Percentiles rank a stretch among this genome's conserved stretches.
Evolutionary conservation across 1,140 invertebrate species (phyloP).

Genomic region (Lucilia cuprina): DNA sequence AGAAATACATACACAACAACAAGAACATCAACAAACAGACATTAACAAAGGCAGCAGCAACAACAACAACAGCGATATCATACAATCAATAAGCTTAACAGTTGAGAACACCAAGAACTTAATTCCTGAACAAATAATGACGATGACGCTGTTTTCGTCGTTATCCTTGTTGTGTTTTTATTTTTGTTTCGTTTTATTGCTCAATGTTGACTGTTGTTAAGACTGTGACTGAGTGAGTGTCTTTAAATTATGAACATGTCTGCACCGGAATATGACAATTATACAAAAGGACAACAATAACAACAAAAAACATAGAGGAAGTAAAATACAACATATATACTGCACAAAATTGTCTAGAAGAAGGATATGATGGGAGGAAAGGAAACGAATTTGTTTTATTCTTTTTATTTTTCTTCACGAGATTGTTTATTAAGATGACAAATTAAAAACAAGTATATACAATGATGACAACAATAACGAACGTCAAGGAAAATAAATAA

Average conservation of each 20-base stretch:
- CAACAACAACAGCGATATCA: background rate
- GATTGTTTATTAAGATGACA: background rate
- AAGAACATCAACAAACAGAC: too few relatives aligned
- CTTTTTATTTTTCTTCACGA: background rate
- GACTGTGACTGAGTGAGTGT: background rate
- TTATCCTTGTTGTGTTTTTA: too few relatives aligned
- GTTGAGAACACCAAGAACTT: background rate
- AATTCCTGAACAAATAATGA: background rate
- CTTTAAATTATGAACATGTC: background rate
- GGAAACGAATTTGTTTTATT: background rate
- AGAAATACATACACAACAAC: too few relatives aligned
- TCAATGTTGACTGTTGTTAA: too few relatives aligned
- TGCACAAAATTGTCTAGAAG: background rate
- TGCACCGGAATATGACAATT: conserved; percentile 20
- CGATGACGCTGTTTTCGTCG: too few relatives aligned
- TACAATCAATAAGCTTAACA: background rate
- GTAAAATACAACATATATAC: too few relatives aligned
- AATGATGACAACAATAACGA: background rate
- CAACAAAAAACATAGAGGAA: too few relatives aligned
- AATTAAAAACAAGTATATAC: background rate
- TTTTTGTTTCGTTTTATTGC: background rate
- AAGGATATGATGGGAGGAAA: background rate
- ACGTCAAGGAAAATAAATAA: too few relatives aligned
- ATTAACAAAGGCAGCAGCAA: background rate
- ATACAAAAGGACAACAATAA: background rate